Conservation (phyloP, 2,113 vertebrate genomes). For the Dolichotis patagonum region DNA sequence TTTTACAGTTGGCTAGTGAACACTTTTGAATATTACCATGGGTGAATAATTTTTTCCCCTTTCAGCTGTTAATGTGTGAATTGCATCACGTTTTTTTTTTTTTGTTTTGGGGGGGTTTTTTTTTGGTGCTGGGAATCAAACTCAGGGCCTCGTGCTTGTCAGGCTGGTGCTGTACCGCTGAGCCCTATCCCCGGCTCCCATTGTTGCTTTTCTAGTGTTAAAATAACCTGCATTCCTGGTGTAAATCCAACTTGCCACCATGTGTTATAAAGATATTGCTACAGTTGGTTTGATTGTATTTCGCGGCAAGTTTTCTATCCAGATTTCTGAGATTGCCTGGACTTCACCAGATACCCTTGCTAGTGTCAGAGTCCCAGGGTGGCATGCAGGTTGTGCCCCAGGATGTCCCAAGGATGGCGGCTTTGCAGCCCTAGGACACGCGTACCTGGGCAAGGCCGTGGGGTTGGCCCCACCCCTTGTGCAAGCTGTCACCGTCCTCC, state of each 20-base stretch:
- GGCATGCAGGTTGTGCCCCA: no score
- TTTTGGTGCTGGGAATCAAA: no score
- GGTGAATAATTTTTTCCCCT: not conserved
- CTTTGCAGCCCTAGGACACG: not conserved
- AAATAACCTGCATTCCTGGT: slow-evolving; percentile 13
- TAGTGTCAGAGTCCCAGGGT: not conserved
- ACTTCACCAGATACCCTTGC: not conserved
- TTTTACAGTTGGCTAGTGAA: not conserved
- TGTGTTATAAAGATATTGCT: not conserved
- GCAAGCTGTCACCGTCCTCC: not conserved
- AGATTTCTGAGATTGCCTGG: not conserved
- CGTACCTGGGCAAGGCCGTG: not conserved
- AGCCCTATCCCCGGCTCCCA: no score
- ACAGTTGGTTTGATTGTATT: slow-evolving; percentile 26
- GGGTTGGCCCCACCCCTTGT: not conserved
- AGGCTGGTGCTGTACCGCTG: no score
- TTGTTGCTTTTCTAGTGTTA: slow-evolving; percentile 47
- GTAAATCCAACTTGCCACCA: not conserved
- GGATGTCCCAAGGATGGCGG: not conserved
- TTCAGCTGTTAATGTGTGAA: slow-evolving; percentile 6
- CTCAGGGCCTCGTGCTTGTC: no score
- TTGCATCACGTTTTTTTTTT: not conserved
- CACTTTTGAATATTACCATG: slow-evolving; percentile 8
- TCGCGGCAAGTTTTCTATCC: slow-evolving; percentile 24
- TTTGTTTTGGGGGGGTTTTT: no score